Percentiles rank a stretch among this genome's conserved stretches.
Evolutionary conservation across 2,797 vertebrate species (phyloP).

Genomic region (Channallabes apus): DNA sequence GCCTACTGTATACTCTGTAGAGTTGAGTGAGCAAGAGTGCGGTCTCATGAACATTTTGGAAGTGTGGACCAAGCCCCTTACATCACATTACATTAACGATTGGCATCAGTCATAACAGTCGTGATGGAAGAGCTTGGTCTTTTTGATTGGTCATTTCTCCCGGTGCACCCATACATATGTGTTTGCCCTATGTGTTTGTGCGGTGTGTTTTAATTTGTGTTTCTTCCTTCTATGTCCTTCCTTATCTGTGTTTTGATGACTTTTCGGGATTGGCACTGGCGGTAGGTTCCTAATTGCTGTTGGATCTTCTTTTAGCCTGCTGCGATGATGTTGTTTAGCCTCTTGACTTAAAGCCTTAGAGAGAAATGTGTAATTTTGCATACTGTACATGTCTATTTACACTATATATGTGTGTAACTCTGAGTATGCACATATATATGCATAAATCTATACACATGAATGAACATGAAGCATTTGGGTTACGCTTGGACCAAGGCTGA

Average conservation of each 20-base stretch:
- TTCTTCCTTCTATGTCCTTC: slow-evolving; percentile 99
- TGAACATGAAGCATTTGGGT: slow-evolving; percentile 60
- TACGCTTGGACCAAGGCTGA: slow-evolving; percentile 86
- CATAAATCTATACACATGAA: slow-evolving; percentile 63
- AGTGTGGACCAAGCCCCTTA: neutral
- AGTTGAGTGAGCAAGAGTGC: too few species aligned
- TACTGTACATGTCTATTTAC: slow-evolving; percentile 77
- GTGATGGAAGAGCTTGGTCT: slow-evolving; percentile 46
- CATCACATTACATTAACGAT: neutral
- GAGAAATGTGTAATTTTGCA: slow-evolving; percentile 83
- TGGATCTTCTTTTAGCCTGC: slow-evolving; percentile 86
- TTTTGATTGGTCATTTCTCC: slow-evolving; percentile 87
- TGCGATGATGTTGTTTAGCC: slow-evolving; percentile 82
- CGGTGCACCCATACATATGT: slow-evolving; percentile 76
- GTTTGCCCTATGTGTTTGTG: slow-evolving; percentile 85
- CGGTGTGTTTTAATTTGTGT: slow-evolving; percentile 97
- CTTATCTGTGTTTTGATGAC: slow-evolving; percentile 99
- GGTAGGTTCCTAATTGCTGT: slow-evolving; percentile 96
- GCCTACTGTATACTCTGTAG: too few species aligned
- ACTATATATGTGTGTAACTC: slow-evolving; percentile 78
- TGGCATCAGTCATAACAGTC: neutral
- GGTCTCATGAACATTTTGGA: too few species aligned
- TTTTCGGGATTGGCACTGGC: slow-evolving; percentile 98
- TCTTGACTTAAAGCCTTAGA: slow-evolving; percentile 84
- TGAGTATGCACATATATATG: slow-evolving; percentile 73